These are phyloP conservation scores for Lycia hirtaria DNA, from an alignment of 2,888 invertebrate species.

Conservation along the genomic window DNA sequence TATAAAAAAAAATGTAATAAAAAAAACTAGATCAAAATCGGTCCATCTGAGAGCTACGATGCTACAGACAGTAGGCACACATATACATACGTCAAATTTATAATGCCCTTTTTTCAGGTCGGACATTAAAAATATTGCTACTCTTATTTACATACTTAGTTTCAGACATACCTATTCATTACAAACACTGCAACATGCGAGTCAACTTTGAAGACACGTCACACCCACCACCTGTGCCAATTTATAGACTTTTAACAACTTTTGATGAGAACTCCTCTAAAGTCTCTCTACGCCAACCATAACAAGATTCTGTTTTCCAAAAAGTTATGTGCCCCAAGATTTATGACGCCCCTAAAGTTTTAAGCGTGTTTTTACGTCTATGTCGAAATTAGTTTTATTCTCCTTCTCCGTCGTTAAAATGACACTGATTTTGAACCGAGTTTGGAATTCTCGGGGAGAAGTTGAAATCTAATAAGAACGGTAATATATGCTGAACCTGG, in stretches of 20 bases:
- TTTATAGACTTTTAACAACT: constrained; percentile 28
- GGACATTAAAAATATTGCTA: too few species aligned
- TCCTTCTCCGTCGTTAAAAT: constrained; percentile 40
- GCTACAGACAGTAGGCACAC: too few species aligned
- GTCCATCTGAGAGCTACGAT: too few species aligned
- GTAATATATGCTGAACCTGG: constrained; percentile 36
- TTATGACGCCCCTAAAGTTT: constrained; percentile 44
- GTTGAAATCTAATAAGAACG: constrained; percentile 42
- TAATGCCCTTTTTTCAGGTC: too few species aligned
- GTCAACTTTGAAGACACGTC: constrained; percentile 2
- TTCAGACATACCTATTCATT: too few species aligned
- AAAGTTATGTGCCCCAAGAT: constrained; percentile 52
- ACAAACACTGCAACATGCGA: background rate
- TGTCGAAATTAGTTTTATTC: constrained; percentile 50
- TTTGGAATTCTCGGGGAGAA: constrained; percentile 22
- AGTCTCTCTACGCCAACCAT: constrained; percentile 22
- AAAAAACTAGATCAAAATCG: too few species aligned
- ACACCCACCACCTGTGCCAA: constrained; percentile 24
- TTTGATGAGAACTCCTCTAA: constrained; percentile 17
- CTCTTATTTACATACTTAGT: too few species aligned
- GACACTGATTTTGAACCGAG: constrained; percentile 14
- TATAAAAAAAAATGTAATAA: too few species aligned
- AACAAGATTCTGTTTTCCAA: constrained; percentile 37
- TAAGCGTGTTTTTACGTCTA: constrained; percentile 52
- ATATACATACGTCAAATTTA: too few species aligned